Evolutionary conservation across 1,140 invertebrate species (phyloP).

Genomic region (Zaprionus lachaisei): DNA sequence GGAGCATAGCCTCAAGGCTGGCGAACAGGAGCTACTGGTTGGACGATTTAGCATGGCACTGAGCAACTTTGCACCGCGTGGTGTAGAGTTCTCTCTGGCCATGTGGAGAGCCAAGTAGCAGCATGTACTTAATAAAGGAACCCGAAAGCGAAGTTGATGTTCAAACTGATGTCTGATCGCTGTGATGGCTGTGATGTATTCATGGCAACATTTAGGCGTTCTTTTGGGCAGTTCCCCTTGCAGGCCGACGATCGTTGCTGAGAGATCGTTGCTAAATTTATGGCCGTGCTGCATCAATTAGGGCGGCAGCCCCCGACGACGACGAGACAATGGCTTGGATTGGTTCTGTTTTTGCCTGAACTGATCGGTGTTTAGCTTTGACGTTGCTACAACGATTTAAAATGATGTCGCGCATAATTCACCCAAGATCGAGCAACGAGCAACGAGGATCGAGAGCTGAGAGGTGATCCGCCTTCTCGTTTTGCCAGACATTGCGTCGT

Average conservation of each 20-base stretch:
- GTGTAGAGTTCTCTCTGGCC: slow-evolving; percentile 43
- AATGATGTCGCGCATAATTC: slow-evolving; percentile 83
- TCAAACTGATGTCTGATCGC: slow-evolving; percentile 10
- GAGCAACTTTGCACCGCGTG: slow-evolving; percentile 22
- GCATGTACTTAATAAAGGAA: slow-evolving; percentile 50
- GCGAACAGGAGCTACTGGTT: slow-evolving; percentile 14
- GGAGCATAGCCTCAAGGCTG: background rate
- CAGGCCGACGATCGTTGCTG: slow-evolving; percentile 51
- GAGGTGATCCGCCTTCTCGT: slow-evolving; percentile 42
- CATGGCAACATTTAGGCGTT: slow-evolving; percentile 59
- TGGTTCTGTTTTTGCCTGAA: slow-evolving; percentile 50
- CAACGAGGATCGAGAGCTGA: slow-evolving; percentile 26
- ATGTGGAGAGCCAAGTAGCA: slow-evolving; percentile 5
- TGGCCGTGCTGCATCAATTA: slow-evolving; percentile 79
- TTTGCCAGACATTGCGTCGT: slow-evolving; percentile 76
- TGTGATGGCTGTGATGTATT: slow-evolving; percentile 59
- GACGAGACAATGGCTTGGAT: slow-evolving; percentile 47
- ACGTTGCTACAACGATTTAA: slow-evolving; percentile 80
- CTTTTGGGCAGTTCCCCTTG: slow-evolving; percentile 36
- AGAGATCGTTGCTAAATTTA: slow-evolving; percentile 61
- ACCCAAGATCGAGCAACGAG: slow-evolving; percentile 50
- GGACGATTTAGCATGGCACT: slow-evolving; percentile 37
- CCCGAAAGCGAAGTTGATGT: slow-evolving; percentile 12
- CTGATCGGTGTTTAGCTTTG: slow-evolving; percentile 82
- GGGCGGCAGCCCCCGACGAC: slow-evolving; percentile 49